Percentiles rank a stretch among this genome's conserved stretches.
These are phyloP conservation scores for Bergia sp. DNA, from an alignment of 92 coral and sea anemone genomes.

Conservation along the genomic window DNA sequence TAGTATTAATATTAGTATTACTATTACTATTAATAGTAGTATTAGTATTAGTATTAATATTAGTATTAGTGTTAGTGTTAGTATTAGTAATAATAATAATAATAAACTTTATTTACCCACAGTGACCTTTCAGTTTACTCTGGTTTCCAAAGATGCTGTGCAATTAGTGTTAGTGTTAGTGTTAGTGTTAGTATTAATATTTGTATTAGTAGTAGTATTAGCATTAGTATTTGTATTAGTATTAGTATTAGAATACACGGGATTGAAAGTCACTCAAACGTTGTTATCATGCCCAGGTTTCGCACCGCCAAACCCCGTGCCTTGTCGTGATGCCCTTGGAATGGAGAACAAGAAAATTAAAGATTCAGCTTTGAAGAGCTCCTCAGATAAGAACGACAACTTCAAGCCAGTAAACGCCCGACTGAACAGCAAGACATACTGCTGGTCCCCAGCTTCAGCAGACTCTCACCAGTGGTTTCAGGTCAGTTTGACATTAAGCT, in stretches of 20 bases:
- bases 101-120: too few relatives aligned
- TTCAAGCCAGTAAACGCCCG: conserved; percentile 5
- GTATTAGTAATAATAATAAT: too few relatives aligned
- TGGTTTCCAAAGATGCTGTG: too few relatives aligned
- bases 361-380: conserved; percentile 15
- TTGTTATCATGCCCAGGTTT: neutral
- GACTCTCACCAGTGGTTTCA: conserved; percentile 41
- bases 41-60: too few relatives aligned
- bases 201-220: too few relatives aligned
- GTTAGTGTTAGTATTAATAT: too few relatives aligned
- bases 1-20: too few relatives aligned
- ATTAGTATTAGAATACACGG: neutral
- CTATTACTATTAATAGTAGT: too few relatives aligned
- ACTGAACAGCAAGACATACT: conserved; percentile 13
- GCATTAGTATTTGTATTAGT: too few relatives aligned
- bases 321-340: conserved; percentile 34
- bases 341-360: conserved; percentile 15
- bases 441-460: conserved; percentile 11
- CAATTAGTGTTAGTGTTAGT: too few relatives aligned
- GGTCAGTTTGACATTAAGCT: neutral
- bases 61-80: too few relatives aligned
- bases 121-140: too few relatives aligned
- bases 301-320: conserved; percentile 30
- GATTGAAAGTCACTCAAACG: neutral
- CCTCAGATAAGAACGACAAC: neutral